Base-by-base conservation (phyloP, 1,140 invertebrate genomes). In the Cyclargus thomasi region DNA sequence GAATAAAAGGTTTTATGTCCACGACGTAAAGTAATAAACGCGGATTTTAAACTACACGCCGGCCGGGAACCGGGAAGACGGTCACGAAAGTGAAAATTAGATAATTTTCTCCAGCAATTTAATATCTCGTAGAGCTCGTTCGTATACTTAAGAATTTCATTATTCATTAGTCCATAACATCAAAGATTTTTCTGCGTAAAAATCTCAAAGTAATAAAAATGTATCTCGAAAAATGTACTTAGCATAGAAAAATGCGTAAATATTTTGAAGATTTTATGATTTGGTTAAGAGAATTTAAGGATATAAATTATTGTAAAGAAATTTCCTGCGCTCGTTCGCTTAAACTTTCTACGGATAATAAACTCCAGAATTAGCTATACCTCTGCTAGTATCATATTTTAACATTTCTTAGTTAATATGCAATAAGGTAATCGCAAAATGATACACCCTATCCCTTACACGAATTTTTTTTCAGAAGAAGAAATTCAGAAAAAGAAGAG, bases 201-300 rank as follows among this genome's bases (percentile, higher is more conserved):
- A 67, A 70, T 65, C 69, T 70, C 64, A 64, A 59, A 65, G 64
- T 63, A 67, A 70, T 70, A 70, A 70, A 70, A 47, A 64, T 16
- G 14, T 16, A 47, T 47, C 39, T 47, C 14, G 39, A 47, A 47
- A 14, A 47, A 47, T 47, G 39, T 47, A 47, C 39, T 16, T 47
- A 29, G 2, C 8, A 47, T 47, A 47, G 39, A 47, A 47, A 11
- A 16, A 47, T 47, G 39, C 39, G 39, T 47, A 47, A 47, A 47
- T 47, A 47, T 47, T 47, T 47, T 16, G 14, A 8, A 47, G 39
- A 47, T 47, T 47, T 14, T 47, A 16, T 47, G 39, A 47, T 47
- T 47, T 47, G 39, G 39, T 47, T 47, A 47, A 47, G 39, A 47
- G 14, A 47, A 47, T 47, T 47, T 47, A 47, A 47, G 39, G 39